Evolutionary conservation across 2,888 invertebrate genomes (phyloP).

Genomic region (Notocelia uddmanniana): DNA sequence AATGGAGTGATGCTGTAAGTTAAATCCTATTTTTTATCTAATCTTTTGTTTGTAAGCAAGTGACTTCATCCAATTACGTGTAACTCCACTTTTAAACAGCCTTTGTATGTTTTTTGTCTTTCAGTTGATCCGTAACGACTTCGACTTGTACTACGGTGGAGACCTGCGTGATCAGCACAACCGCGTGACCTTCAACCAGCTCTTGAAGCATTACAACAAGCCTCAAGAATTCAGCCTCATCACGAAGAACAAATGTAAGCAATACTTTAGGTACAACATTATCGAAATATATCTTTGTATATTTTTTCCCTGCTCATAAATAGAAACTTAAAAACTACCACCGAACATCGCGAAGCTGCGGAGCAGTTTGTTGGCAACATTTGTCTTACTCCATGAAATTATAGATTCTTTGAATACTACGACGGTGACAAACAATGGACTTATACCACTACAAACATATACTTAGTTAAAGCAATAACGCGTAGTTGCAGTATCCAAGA

Average conservation of each 20-base stretch:
- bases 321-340: background rate
- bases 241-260: slow-evolving; percentile 82
- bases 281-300: background rate
- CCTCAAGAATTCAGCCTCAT: slow-evolving; percentile 77
- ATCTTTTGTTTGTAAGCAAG: background rate
- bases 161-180: slow-evolving; percentile 86
- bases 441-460: too few relatives aligned
- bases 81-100: background rate
- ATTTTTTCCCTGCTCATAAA: background rate
- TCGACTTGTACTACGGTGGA: slow-evolving; percentile 87
- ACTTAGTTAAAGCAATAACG: too few relatives aligned
- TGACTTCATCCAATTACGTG: background rate
- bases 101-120: slow-evolving; percentile 14
- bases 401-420: background rate
- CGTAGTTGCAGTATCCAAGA: too few relatives aligned
- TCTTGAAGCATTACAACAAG: slow-evolving; percentile 70
- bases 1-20: slow-evolving; percentile 72
- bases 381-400: too few relatives aligned
- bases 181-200: slow-evolving; percentile 80
- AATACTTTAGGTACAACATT: background rate
- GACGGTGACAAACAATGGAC: background rate
- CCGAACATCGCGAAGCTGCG: too few relatives aligned
- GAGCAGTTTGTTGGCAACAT: too few relatives aligned
- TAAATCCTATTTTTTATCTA: background rate
- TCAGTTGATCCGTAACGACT: slow-evolving; percentile 73